Evolutionary conservation across 2,888 invertebrate species (phyloP), one percentile per base, ranked within the genome.

Genomic region (Lamellibrachia columna): DNA sequence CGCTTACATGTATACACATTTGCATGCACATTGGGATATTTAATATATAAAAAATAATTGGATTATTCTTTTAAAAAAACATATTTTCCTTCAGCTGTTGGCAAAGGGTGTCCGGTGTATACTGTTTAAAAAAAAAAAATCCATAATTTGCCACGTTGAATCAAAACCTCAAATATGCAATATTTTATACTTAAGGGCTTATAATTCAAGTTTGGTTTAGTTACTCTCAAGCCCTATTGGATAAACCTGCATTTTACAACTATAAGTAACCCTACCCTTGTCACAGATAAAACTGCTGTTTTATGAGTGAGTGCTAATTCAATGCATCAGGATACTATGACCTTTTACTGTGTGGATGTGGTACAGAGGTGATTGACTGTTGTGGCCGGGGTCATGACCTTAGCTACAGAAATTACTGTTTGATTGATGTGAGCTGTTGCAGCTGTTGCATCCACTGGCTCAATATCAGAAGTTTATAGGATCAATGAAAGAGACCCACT

Each of bases 351-450:
- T 75, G 75, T 75, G 75, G 22, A 6, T 75, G 11, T 75, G 75
- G 11, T 22, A 75, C 22, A 22, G 75, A 55, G 55, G 75, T 75
- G 75, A 75, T 75, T 75, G 75, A 75, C 75, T 75, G 75, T 22
- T 75, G 75, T 75, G 75, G 75, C 75, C 15, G 15, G 75, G 75
- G 75, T 75, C 75, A 75, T 75, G 75, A 15, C 75, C 75, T 75
- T 22, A 75, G 22, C 15, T 75, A 15, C 15, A 58, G 6, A 75
- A 75, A 22, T 75, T 22, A 75, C 15, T 75, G 75, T 4, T 75
- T 75, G 75, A 75, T 75, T 75, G 75, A 75, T 75, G 75, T 75
- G 75, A 75, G 75, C 75, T 75, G 75, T 75, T 75, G 75, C 11
- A 75, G 15, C 75, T 75, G 75, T 22, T 75, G 22, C 6, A 15